These are phyloP conservation scores for Andricus curvator DNA, from an alignment of 2,888 invertebrate genomes.

Conservation along the genomic window DNA sequence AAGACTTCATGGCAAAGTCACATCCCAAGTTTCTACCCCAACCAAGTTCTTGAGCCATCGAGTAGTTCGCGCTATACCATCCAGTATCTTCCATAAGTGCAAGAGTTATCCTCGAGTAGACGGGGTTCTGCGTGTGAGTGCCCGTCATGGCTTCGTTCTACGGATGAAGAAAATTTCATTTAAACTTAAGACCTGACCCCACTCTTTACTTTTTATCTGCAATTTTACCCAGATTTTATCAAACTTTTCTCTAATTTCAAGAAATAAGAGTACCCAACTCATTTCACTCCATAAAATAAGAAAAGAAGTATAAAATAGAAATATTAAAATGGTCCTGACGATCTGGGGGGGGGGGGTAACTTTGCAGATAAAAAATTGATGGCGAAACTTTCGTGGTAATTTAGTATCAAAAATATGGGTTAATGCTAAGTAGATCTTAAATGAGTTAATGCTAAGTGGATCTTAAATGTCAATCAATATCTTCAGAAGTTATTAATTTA, in stretches of 20 bases:
- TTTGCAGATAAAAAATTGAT: too few species aligned
- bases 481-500: too few species aligned
- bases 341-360: too few species aligned
- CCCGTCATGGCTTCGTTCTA: conserved; percentile 99
- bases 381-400: too few species aligned
- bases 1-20: conserved; percentile 95
- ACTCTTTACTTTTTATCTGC: not conserved
- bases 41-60: conserved; percentile 90
- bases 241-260: conserved; percentile 5
- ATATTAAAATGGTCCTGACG: not conserved
- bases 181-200: conserved; percentile 3
- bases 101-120: conserved; percentile 95
- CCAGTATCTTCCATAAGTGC: conserved; percentile 99
- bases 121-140: conserved; percentile 98
- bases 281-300: not conserved
- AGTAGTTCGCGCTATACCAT: conserved; percentile 96
- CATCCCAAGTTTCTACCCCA: conserved; percentile 97
- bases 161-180: conserved; percentile 23
- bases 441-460: too few species aligned
- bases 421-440: too few species aligned
- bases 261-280: not conserved
- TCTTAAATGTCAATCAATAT: too few species aligned
- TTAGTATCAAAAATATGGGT: too few species aligned
- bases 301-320: not conserved
- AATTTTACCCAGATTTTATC: not conserved